A percentile compares a stretch with the other conserved stretches of the same genome.
These are phyloP conservation scores for Troilus luridus DNA, from an alignment of 2,888 invertebrate genomes.

Conservation along the genomic window DNA sequence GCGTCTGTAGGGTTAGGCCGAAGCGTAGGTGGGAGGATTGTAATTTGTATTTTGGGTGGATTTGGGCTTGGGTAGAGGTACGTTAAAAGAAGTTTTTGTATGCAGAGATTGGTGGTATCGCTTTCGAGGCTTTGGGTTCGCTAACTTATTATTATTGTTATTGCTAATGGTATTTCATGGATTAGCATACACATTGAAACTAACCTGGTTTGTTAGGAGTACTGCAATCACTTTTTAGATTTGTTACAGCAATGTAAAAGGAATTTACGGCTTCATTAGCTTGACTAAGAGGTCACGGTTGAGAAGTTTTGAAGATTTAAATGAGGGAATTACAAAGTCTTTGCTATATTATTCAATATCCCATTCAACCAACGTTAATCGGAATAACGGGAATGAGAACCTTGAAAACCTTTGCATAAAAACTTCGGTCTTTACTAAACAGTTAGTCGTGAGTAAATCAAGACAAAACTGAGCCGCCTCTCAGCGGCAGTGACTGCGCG, in stretches of 20 bases:
- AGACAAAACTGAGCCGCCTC: not conserved
- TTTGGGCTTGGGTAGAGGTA: no score
- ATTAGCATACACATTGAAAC: not conserved
- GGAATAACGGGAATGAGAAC: not conserved
- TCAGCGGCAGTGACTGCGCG: not conserved
- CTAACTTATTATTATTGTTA: no score
- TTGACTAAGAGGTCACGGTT: not conserved
- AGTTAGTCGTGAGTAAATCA: conserved; percentile 21
- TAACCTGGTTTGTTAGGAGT: not conserved
- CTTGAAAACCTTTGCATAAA: not conserved
- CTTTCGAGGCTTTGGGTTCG: no score
- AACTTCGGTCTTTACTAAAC: not conserved
- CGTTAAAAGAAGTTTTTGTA: no score
- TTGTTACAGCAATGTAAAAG: not conserved
- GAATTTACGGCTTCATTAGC: not conserved
- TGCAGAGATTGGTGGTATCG: no score
- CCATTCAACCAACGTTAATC: not conserved
- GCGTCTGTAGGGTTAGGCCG: no score
- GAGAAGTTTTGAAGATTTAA: not conserved
- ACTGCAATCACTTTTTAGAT: not conserved
- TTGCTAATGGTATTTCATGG: no score
- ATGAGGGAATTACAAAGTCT: not conserved
- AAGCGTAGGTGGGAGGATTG: no score
- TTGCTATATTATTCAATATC: not conserved
- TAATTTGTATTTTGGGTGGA: no score